A percentile compares a stretch with the other conserved stretches of the same genome.
Conservation (phyloP, 2,113 vertebrate genomes). For the Caretta caretta region DNA sequence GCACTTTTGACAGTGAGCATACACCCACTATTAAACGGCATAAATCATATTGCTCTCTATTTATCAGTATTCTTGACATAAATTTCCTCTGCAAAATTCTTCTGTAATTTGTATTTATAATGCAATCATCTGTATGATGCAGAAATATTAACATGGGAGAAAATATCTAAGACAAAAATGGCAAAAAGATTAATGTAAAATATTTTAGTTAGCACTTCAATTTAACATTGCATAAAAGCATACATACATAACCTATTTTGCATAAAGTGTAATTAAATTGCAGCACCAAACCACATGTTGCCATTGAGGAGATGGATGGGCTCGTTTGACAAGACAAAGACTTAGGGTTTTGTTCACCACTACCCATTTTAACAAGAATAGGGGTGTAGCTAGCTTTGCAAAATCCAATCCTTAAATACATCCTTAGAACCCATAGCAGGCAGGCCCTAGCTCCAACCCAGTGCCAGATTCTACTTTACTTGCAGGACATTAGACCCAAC, state of each 20-base stretch:
- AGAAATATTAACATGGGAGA: constrained; percentile 12
- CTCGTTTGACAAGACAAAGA: neutral
- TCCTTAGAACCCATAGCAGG: neutral
- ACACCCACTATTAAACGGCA: constrained; percentile 52
- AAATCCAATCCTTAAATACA: neutral
- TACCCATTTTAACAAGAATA: neutral
- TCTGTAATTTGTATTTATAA: constrained; percentile 60
- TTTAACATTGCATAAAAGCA: neutral
- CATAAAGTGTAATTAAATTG: constrained; percentile 1
- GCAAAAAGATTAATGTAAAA: constrained; percentile 35
- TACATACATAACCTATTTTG: neutral
- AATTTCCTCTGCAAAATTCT: constrained; percentile 39
- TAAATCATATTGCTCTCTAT: constrained; percentile 55
- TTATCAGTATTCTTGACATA: constrained; percentile 25
- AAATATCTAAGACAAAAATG: constrained; percentile 47
- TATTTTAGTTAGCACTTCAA: constrained; percentile 19
- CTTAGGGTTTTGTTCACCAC: rapidly evolving
- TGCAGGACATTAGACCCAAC: neutral
- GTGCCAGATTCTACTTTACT: neutral
- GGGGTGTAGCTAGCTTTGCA: neutral
- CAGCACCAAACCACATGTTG: neutral
- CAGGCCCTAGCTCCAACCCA: neutral
- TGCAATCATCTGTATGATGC: constrained; percentile 40
- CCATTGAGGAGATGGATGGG: neutral
- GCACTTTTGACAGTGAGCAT: constrained; percentile 23